Percentiles rank a stretch among this genome's conserved stretches.
phyloP scores from a whole-genome alignment of 2,797 vertebrate species.

The Parauchenoglanis punctatus region DNA sequence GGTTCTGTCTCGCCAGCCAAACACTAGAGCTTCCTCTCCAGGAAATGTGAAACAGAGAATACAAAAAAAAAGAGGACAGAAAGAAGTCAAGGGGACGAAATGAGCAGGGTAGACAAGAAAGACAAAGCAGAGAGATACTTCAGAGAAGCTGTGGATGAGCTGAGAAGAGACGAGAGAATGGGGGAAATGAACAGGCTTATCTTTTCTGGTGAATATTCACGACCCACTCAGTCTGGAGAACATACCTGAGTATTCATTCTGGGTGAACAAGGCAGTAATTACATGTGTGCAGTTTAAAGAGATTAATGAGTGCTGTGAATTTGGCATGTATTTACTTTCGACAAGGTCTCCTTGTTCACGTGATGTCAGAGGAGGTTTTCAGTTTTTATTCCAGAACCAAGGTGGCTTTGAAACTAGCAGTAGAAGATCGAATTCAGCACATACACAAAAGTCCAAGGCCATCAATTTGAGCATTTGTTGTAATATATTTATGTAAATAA shows the following conservation, averaged over 20 bases:
- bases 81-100: slow-evolving; percentile 40
- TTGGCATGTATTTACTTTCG: slow-evolving; percentile 5
- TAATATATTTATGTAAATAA: too few species aligned
- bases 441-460: too few species aligned
- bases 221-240: slow-evolving; percentile 13
- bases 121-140: slow-evolving; percentile 45
- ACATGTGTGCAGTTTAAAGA: slow-evolving; percentile 22
- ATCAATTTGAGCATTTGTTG: too few species aligned
- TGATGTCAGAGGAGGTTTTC: slow-evolving; percentile 2
- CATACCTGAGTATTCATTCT: slow-evolving; percentile 18
- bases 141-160: slow-evolving; percentile 19
- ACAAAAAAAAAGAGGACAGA: slow-evolving; percentile 35
- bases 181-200: slow-evolving; percentile 43
- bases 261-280: slow-evolving; percentile 38
- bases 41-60: slow-evolving; percentile 71
- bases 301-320: slow-evolving; percentile 37
- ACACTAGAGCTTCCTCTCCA: slow-evolving; percentile 71
- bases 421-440: too few species aligned
- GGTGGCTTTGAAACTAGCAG: too few species aligned
- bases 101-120: slow-evolving; percentile 48
- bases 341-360: slow-evolving; percentile 2
- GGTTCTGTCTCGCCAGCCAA: slow-evolving; percentile 65
- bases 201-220: slow-evolving; percentile 38
- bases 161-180: slow-evolving; percentile 35
- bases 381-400: too few species aligned